Evolutionary conservation across 1,140 invertebrate genomes (phyloP).

Genomic region (Alviniconcha marisindica): DNA sequence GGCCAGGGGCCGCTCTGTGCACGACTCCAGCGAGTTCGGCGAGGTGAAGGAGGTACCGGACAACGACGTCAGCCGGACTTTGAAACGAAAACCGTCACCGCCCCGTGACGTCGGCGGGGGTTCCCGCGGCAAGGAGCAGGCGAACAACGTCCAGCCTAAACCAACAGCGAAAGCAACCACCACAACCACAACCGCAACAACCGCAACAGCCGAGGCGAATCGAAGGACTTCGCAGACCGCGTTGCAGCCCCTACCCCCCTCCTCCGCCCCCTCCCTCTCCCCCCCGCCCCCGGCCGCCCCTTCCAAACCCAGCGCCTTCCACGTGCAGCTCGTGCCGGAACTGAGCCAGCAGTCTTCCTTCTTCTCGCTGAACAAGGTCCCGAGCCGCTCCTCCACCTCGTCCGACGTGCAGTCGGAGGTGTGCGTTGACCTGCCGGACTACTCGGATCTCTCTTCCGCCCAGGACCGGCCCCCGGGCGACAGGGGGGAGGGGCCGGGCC

Average conservation of each 20-base stretch:
- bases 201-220: not conserved
- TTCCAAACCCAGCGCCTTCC: slow-evolving; percentile 11
- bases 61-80: not conserved
- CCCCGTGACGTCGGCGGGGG: not conserved
- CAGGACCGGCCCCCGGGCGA: slow-evolving; percentile 33
- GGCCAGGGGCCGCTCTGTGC: slow-evolving; percentile 41
- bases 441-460: slow-evolving; percentile 29
- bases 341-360: slow-evolving; percentile 33
- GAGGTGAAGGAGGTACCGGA: slow-evolving; percentile 28
- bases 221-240: not conserved
- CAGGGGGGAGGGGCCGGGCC: slow-evolving; percentile 14
- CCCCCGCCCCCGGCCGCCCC: no score
- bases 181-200: no score
- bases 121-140: no score
- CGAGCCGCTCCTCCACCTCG: slow-evolving; percentile 43
- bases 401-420: slow-evolving; percentile 45
- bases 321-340: slow-evolving; percentile 28
- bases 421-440: slow-evolving; percentile 48
- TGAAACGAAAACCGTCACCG: not conserved
- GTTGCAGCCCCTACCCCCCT: not conserved
- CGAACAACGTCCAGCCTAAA: not conserved
- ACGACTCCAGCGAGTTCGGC: slow-evolving; percentile 39
- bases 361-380: slow-evolving; percentile 38
- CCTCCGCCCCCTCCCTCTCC: not conserved
- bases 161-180: no score